Conservation (phyloP, 2,888 invertebrate genomes). For the Acanthosoma haemorrhoidale region DNA sequence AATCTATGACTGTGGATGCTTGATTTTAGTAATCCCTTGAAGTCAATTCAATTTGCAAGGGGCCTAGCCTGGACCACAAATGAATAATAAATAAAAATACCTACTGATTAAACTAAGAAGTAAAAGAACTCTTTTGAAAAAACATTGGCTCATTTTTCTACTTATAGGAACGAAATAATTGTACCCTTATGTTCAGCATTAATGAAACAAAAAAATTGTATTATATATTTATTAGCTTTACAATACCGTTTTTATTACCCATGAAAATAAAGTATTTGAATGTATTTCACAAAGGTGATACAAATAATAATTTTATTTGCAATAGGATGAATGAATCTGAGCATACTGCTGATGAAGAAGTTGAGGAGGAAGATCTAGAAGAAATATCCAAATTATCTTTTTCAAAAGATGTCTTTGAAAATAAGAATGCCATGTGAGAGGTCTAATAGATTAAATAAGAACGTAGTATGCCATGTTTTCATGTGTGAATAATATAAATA, state of each 20-base stretch:
- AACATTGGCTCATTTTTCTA: too few relatives aligned
- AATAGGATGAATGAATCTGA: constrained; percentile 21
- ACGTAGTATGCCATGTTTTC: neutral
- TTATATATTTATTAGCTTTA: too few relatives aligned
- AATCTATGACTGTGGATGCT: too few relatives aligned
- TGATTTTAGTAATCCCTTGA: too few relatives aligned
- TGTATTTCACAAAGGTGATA: neutral
- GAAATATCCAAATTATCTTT: constrained; percentile 8
- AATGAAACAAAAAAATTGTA: too few relatives aligned
- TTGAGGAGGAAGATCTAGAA: neutral
- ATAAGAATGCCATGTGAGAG: constrained; percentile 1
- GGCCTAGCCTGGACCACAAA: too few relatives aligned
- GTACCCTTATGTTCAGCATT: too few relatives aligned
- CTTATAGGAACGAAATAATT: too few relatives aligned
- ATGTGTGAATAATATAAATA: neutral
- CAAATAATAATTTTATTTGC: neutral
- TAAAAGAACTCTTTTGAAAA: too few relatives aligned
- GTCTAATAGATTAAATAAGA: neutral
- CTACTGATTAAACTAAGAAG: too few relatives aligned
- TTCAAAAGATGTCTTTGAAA: constrained; percentile 21
- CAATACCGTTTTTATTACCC: neutral
- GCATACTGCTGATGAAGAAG: constrained; percentile 10
- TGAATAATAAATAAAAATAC: too few relatives aligned
- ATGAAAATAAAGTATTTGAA: neutral
- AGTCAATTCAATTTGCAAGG: too few relatives aligned